Conservation (phyloP, 2,888 invertebrate genomes). For the Punctoribates punctum region DNA sequence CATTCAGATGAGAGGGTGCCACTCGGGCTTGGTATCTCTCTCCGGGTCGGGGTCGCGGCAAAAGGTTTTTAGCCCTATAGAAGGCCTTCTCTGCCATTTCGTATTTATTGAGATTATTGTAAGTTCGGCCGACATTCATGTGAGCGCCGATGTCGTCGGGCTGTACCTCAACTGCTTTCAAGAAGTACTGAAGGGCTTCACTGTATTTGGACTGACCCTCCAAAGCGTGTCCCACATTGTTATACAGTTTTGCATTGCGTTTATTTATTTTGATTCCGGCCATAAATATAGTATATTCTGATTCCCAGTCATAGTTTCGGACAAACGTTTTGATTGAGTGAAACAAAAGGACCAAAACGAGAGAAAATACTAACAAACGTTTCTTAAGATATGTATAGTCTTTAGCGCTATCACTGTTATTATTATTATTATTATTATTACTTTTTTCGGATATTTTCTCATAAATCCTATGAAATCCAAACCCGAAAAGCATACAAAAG, state of each 20-base stretch:
- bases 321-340: slow-evolving; percentile 81
- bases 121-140: slow-evolving; percentile 93
- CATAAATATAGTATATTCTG: slow-evolving; percentile 89
- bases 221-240: slow-evolving; percentile 93
- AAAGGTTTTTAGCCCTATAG: slow-evolving; percentile 77
- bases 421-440: slow-evolving; percentile 29
- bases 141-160: slow-evolving; percentile 66
- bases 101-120: slow-evolving; percentile 81
- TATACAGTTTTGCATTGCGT: slow-evolving; percentile 90
- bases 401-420: slow-evolving; percentile 2
- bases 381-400: slow-evolving; percentile 46
- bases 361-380: slow-evolving; percentile 59
- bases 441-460: slow-evolving; percentile 20
- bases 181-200: slow-evolving; percentile 84
- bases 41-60: slow-evolving; percentile 86
- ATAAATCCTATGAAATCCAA: slow-evolving; percentile 65
- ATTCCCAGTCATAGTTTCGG: slow-evolving; percentile 88
- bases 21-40: slow-evolving; percentile 92
- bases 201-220: slow-evolving; percentile 67
- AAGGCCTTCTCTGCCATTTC: slow-evolving; percentile 90
- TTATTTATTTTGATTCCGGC: slow-evolving; percentile 78
- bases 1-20: slow-evolving; percentile 91
- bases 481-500: slow-evolving; percentile 84
- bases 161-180: slow-evolving; percentile 86
- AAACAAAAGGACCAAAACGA: slow-evolving; percentile 66